These are phyloP conservation scores for Spodoptera exigua DNA, from an alignment of 2,888 invertebrate genomes.

Conservation along the genomic window DNA sequence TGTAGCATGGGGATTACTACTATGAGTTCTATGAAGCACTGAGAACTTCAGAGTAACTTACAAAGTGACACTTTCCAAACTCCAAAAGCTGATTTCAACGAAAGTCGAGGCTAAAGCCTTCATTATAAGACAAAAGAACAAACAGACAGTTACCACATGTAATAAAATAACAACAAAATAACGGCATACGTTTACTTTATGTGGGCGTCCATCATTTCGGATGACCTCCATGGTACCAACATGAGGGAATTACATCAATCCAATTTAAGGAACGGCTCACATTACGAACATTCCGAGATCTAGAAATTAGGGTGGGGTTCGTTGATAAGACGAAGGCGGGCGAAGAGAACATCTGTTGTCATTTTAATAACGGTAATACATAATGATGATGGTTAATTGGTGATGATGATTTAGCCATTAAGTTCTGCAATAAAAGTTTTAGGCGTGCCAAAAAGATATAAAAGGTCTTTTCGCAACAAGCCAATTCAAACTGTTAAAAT, in stretches of 20 bases:
- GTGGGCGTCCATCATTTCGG: conserved; percentile 71
- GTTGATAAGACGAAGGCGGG: conserved; percentile 35
- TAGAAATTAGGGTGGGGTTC: conserved; percentile 69
- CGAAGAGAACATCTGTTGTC: not conserved
- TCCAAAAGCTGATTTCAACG: not conserved
- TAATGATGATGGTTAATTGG: no score
- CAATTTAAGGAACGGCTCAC: conserved; percentile 82
- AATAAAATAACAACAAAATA: conserved; percentile 56
- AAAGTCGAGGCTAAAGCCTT: conserved; percentile 7
- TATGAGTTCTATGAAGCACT: no score
- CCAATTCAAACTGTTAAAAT: no score
- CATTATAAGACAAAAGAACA: conserved; percentile 29
- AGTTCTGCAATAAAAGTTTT: no score
- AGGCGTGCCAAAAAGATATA: no score
- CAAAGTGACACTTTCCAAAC: not conserved
- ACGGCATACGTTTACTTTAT: conserved; percentile 63
- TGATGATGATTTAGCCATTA: no score
- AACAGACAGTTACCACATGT: conserved; percentile 31
- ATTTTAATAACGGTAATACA: no score
- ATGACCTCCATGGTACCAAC: conserved; percentile 66
- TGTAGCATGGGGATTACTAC: no score
- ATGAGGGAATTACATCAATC: conserved; percentile 84
- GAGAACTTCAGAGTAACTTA: no score
- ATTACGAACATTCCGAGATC: conserved; percentile 79
- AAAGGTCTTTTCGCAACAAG: no score